Evolutionary conservation across 2,888 invertebrate genomes (phyloP).

Genomic region (Octonoba sinensis): DNA sequence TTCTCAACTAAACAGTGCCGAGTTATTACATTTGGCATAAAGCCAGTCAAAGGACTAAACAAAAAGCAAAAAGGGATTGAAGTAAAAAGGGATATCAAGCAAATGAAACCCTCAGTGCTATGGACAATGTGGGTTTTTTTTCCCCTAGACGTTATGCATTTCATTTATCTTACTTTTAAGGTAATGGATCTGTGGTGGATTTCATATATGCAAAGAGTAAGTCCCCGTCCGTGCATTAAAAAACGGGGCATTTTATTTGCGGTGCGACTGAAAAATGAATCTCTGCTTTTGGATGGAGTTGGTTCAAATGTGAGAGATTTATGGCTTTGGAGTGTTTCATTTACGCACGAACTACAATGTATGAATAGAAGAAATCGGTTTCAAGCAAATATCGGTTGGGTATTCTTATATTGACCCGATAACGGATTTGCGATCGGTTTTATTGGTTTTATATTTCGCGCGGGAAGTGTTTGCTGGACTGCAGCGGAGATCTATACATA

Average conservation of each 20-base stretch:
- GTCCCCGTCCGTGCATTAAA: slow-evolving; percentile 28
- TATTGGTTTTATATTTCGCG: slow-evolving; percentile 59
- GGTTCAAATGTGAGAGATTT: slow-evolving; percentile 56
- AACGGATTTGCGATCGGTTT: slow-evolving; percentile 49
- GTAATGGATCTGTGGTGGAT: slow-evolving; percentile 59
- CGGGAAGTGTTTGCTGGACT: background rate
- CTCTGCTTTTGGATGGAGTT: slow-evolving; percentile 30
- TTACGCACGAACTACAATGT: slow-evolving; percentile 35
- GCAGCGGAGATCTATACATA: too few species aligned
- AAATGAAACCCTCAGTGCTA: slow-evolving; percentile 60
- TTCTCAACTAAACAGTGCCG: slow-evolving; percentile 50
- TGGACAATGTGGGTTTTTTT: slow-evolving; percentile 60
- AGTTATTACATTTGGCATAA: slow-evolving; percentile 58
- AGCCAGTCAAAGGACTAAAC: slow-evolving; percentile 28
- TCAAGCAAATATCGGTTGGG: slow-evolving; percentile 52
- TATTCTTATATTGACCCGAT: slow-evolving; percentile 56
- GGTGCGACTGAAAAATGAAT: slow-evolving; percentile 56
- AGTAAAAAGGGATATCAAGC: slow-evolving; percentile 48
- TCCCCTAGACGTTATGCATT: slow-evolving; percentile 30
- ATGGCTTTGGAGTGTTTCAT: slow-evolving; percentile 58
- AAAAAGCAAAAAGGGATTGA: slow-evolving; percentile 16
- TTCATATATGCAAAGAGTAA: slow-evolving; percentile 58
- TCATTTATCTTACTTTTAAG: slow-evolving; percentile 63
- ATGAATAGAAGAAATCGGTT: slow-evolving; percentile 21
- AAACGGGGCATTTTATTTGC: slow-evolving; percentile 49